Percentiles rank a stretch among this genome's conserved stretches.
phyloP scores from a whole-genome alignment of 2,113 vertebrate species.

The Psittacula cyanocephala region DNA sequence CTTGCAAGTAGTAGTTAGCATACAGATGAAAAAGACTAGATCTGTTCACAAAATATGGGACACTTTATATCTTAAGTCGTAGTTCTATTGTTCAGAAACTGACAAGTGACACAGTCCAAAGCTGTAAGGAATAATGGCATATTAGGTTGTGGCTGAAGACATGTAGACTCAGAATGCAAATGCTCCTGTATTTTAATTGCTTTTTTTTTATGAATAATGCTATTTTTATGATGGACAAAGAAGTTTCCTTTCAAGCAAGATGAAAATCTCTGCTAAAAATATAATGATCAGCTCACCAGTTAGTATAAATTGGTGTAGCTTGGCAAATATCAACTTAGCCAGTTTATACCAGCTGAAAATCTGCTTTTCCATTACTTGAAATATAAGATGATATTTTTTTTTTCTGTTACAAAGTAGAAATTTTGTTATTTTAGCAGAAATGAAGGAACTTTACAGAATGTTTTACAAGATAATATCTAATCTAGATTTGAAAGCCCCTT shows the following conservation, averaged over 20 bases:
- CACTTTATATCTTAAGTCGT: neutral
- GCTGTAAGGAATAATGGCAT: neutral
- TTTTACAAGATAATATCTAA: no score
- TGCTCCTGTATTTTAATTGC: neutral
- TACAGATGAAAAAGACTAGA: neutral
- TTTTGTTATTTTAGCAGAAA: no score
- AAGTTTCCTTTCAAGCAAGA: neutral
- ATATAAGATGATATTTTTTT: no score
- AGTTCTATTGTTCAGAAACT: neutral
- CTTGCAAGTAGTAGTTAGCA: neutral
- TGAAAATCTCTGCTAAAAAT: neutral
- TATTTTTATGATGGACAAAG: neutral
- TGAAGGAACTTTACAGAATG: no score
- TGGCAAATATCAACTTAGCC: neutral
- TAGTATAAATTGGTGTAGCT: neutral
- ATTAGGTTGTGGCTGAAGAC: neutral
- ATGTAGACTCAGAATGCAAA: neutral
- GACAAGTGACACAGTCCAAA: neutral
- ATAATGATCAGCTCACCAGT: neutral
- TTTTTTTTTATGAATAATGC: neutral
- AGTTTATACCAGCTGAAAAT: neutral
- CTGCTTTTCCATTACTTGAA: no score
- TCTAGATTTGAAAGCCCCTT: no score
- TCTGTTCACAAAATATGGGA: neutral
- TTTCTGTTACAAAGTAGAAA: no score